Conservation (phyloP, 2,797 vertebrate species). For the Iguana delicatissima region DNA sequence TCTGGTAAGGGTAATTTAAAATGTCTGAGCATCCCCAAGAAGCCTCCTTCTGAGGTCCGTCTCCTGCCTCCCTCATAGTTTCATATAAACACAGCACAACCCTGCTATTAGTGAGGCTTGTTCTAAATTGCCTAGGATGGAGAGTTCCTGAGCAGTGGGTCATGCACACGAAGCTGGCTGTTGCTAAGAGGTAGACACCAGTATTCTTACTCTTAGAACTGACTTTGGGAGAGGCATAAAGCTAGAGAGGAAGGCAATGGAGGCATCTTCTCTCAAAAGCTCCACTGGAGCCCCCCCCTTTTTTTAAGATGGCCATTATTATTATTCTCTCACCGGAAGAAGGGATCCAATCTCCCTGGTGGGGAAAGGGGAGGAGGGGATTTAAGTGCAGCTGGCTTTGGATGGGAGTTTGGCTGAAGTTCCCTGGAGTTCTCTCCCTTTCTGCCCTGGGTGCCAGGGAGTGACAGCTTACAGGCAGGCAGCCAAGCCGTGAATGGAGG, state of each 20-base stretch:
- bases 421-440: constrained; percentile 55
- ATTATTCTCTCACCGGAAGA: constrained; percentile 72
- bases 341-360: constrained; percentile 65
- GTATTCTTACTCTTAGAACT: not conserved
- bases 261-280: constrained; percentile 51
- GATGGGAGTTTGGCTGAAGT: constrained; percentile 64
- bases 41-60: constrained; percentile 29
- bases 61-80: constrained; percentile 48
- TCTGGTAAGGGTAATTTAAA: not conserved
- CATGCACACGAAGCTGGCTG: constrained; percentile 22
- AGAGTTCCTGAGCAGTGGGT: not conserved
- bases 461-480: constrained; percentile 75
- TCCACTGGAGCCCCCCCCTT: not conserved
- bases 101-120: not conserved
- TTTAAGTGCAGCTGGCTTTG: constrained; percentile 74
- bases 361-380: constrained; percentile 52
- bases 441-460: constrained; percentile 75
- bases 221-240: not conserved
- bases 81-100: constrained; percentile 51
- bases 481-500: constrained; percentile 76
- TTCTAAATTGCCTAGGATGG: constrained; percentile 33
- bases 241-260: too few relatives aligned
- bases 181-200: constrained; percentile 50
- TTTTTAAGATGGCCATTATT: constrained; percentile 32
- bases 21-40: not conserved